Conservation (phyloP, 2,113 vertebrate genomes). For the Cololabis saira region DNA sequence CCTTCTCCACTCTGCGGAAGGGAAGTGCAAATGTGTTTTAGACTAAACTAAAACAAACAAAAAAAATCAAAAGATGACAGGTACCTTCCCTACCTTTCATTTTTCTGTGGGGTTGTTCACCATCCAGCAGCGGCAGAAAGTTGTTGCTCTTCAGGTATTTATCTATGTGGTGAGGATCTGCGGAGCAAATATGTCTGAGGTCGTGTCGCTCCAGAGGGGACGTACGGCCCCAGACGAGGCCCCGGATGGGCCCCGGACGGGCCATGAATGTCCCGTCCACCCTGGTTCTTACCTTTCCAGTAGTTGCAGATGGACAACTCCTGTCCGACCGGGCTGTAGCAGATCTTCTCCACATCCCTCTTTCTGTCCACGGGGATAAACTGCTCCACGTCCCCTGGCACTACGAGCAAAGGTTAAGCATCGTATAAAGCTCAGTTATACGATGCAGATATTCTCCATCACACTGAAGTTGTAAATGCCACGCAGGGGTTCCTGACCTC, state of each 20-base stretch:
- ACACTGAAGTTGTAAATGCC: background rate
- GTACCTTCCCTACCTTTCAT: conserved; percentile 69
- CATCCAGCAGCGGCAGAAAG: conserved; percentile 85
- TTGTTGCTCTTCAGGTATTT: conserved; percentile 81
- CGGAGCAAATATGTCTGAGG: conserved; percentile 7
- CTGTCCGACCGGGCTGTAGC: conserved; percentile 78
- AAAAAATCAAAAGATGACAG: background rate
- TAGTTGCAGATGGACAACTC: conserved; percentile 86
- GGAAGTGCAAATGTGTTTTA: background rate
- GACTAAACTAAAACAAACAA: no score
- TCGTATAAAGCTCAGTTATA: background rate
- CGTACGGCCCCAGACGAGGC: no score
- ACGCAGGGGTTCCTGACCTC: conserved; percentile 78
- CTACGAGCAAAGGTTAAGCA: no score
- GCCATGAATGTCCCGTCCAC: no score
- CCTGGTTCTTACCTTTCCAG: conserved; percentile 86
- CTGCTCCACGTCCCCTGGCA: conserved; percentile 72
- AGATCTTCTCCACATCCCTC: conserved; percentile 78
- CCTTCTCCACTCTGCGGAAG: conserved; percentile 82
- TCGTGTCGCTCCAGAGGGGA: background rate
- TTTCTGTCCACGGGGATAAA: conserved; percentile 78
- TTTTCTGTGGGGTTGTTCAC: conserved; percentile 76
- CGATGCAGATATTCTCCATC: background rate
- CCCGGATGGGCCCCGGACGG: no score
- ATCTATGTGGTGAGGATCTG: conserved; percentile 87